These are phyloP conservation scores for Polyommatus icarus DNA, from an alignment of 2,888 invertebrate species.

Conservation along the genomic window DNA sequence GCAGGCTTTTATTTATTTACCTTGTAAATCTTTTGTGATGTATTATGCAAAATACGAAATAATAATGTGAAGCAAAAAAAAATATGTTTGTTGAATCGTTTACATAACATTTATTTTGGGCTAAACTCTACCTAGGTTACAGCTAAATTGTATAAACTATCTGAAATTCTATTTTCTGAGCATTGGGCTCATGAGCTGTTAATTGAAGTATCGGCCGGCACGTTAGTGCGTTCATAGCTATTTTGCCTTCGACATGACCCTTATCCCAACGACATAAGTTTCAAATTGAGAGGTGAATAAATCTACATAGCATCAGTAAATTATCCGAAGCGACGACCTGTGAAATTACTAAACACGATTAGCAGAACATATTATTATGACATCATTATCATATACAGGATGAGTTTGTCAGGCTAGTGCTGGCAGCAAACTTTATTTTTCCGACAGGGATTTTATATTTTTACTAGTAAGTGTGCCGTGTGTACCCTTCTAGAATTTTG, in stretches of 20 bases:
- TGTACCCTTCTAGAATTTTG: too few species aligned
- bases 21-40: too few species aligned
- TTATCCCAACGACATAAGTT: neutral
- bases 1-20: too few species aligned
- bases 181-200: neutral
- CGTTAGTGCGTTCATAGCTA: neutral
- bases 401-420: too few species aligned
- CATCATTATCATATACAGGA: neutral
- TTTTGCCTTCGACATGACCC: neutral
- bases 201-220: neutral
- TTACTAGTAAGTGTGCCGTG: too few species aligned
- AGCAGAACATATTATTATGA: neutral
- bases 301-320: neutral
- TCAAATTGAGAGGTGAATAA: neutral
- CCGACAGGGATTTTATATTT: too few species aligned
- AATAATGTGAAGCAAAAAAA: too few species aligned
- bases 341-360: slow-evolving; percentile 1
- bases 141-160: neutral
- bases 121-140: neutral
- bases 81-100: too few species aligned
- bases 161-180: neutral
- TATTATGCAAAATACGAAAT: too few species aligned
- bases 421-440: too few species aligned
- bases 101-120: too few species aligned
- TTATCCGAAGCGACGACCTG: neutral